These are phyloP conservation scores for Cisticola juncidis DNA, from an alignment of 2,113 vertebrate genomes.

Conservation along the genomic window DNA sequence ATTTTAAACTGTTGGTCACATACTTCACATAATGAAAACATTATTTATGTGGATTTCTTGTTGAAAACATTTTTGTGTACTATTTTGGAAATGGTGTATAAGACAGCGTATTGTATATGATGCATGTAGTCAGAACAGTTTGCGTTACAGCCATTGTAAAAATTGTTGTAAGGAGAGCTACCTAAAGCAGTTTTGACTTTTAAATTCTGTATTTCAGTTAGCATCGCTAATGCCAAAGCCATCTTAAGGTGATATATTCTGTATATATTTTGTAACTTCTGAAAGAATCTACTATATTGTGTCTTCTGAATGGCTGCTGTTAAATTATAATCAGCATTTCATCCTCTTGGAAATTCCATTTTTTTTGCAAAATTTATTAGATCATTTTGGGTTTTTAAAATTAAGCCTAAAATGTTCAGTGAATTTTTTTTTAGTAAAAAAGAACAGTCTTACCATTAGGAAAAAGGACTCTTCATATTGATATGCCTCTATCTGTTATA, in stretches of 20 bases:
- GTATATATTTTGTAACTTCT: conserved; percentile 89
- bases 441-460: not conserved
- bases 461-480: not conserved
- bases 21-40: conserved; percentile 69
- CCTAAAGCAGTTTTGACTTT: conserved; percentile 52
- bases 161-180: conserved; percentile 66
- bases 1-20: conserved; percentile 77
- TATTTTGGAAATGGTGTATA: conserved; percentile 72
- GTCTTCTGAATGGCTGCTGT: conserved; percentile 71
- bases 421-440: not conserved
- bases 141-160: conserved; percentile 66
- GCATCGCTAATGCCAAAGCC: conserved; percentile 64
- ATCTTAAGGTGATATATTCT: conserved; percentile 75
- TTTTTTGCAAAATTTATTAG: not conserved
- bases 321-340: conserved; percentile 75
- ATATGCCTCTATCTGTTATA: not conserved
- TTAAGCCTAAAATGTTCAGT: conserved; percentile 17
- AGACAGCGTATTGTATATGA: conserved; percentile 74
- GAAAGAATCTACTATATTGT: conserved; percentile 65
- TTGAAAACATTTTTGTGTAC: conserved; percentile 73
- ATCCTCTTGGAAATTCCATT: conserved; percentile 37
- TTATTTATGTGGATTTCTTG: conserved; percentile 92
- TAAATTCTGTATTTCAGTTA: conserved; percentile 63
- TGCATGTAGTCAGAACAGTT: conserved; percentile 68
- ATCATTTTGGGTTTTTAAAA: not conserved